phyloP scores from a whole-genome alignment of 2,113 vertebrate genomes.

The Sphyrna mokarran region DNA sequence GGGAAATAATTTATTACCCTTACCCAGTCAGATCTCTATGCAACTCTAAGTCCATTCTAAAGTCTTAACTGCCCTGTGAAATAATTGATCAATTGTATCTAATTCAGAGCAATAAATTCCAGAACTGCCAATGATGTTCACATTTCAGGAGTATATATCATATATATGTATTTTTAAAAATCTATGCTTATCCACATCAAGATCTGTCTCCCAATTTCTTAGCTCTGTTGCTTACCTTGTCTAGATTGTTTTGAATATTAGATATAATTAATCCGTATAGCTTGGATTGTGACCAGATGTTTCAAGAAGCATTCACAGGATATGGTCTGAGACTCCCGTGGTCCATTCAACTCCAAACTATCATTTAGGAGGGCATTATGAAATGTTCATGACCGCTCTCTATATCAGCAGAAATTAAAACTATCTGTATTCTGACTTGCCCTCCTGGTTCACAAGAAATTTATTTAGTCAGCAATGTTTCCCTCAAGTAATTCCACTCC shows the following conservation, averaged over 20 bases:
- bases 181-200: too few species aligned
- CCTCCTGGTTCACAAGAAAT: background rate
- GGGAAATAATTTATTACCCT: too few species aligned
- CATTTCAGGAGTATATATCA: background rate
- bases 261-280: background rate
- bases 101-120: background rate
- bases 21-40: too few species aligned
- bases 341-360: background rate
- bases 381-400: background rate
- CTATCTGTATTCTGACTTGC: background rate
- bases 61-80: too few species aligned
- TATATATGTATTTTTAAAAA: too few species aligned
- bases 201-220: background rate
- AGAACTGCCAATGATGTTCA: background rate
- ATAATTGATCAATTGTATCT: too few species aligned
- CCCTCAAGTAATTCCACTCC: background rate
- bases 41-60: too few species aligned
- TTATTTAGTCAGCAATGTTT: background rate
- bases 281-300: background rate
- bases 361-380: background rate
- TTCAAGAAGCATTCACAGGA: background rate
- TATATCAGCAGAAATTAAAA: background rate
- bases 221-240: background rate
- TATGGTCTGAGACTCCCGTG: background rate
- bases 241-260: background rate